Evolutionary conservation across 2,797 vertebrate genomes (phyloP), one percentile per base, ranked within the genome.

Genomic region (Siniperca obscura): DNA sequence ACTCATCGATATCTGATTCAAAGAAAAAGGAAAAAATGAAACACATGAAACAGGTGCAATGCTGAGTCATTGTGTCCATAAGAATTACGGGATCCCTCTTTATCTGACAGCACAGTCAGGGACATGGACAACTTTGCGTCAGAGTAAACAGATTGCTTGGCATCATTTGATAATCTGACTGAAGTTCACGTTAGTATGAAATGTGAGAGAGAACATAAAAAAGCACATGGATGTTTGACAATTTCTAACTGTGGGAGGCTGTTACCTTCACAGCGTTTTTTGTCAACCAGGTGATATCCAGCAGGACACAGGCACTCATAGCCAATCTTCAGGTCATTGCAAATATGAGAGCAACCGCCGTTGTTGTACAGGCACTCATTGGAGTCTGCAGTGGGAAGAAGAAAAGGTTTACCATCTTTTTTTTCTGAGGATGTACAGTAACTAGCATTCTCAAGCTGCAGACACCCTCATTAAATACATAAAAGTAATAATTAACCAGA

Each of bases 1-100:
- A 98, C 84, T 98, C 97, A 0, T 98, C 92, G 0, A 98, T 96
- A 87, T 98, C 97, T 98, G 88, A 80, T n/a, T 22, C 12, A 44
- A 34, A 52, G 11, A 69, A 38, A 1, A 25, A 11, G 13, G 46
- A 53, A n/a, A 66, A 12, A 14, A 74, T 14, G 0, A 74, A 70
- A 52, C 14, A 5, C 3, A 46, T 22, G 2, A 38, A 44, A 65
- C 16, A 34, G 14, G 7, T 21, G 25, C 21, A 60, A 53, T 30
- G 46, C 2, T 40, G 60, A 82, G 61, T 78, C 72, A 77, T 3
- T n/a, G 3, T 19, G 30, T 76, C 14, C 4, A 25, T 4, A 19
- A 42, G 34, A 70, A 70, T 65, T 34, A 64, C 0, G 0, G 16
- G n/a, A 72, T 71, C 59, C 12, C 34, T 60, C 38, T 60, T 66